A percentile compares a stretch with the other conserved stretches of the same genome.
Conservation (phyloP, 2,888 invertebrate genomes). For the Noctua janthina region DNA sequence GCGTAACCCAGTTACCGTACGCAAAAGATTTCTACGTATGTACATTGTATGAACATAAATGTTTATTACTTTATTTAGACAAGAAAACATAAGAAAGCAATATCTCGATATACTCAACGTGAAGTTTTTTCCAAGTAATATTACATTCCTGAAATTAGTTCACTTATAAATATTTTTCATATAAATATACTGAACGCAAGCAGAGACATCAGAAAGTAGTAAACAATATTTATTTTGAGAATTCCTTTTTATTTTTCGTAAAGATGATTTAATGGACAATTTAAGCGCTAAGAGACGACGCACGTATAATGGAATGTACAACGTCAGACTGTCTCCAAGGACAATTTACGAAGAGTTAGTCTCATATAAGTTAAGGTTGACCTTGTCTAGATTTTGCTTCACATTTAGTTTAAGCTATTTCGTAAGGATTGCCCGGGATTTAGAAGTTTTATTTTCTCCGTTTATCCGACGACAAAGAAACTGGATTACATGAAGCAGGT, state of each 20-base stretch:
- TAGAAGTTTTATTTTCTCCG: constrained; percentile 69
- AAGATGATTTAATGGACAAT: constrained; percentile 33
- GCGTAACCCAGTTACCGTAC: constrained; percentile 21
- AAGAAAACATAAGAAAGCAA: neutral
- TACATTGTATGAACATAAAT: constrained; percentile 8
- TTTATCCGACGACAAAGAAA: constrained; percentile 68
- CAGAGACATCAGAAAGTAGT: neutral
- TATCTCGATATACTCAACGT: neutral
- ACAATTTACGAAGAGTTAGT: constrained; percentile 53
- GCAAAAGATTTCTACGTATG: constrained; percentile 12
- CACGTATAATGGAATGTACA: constrained; percentile 46
- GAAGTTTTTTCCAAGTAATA: constrained; percentile 1
- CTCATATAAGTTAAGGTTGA: constrained; percentile 56
- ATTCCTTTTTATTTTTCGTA: constrained; percentile 5
- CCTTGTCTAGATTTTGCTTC: constrained; percentile 62
- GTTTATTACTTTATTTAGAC: constrained; percentile 4
- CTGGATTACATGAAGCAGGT: constrained; percentile 67
- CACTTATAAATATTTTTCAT: neutral
- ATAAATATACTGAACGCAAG: neutral
- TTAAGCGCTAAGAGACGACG: constrained; percentile 17
- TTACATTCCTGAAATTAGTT: neutral
- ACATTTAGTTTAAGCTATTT: constrained; percentile 63
- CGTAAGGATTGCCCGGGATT: constrained; percentile 62
- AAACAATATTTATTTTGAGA: constrained; percentile 23
- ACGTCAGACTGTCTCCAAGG: constrained; percentile 58